A percentile compares a stretch with the other conserved stretches of the same genome.
phyloP scores from a whole-genome alignment of 2,113 vertebrate species.

The Thalassarche chlororhynchos region DNA sequence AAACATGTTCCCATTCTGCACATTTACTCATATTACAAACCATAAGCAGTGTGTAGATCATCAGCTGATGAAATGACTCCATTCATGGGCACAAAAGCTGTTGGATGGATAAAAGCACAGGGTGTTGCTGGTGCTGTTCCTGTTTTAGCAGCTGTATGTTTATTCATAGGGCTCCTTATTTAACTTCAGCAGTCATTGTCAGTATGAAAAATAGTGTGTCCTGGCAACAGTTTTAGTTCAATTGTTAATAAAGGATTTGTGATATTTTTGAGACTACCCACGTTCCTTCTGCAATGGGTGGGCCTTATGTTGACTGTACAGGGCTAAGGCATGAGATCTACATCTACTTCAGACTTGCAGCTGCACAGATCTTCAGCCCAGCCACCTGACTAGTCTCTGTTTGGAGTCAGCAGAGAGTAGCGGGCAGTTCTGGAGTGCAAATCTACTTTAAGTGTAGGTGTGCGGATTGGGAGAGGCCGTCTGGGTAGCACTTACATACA shows the following conservation, averaged over 20 bases:
- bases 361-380: neutral
- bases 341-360: neutral
- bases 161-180: neutral
- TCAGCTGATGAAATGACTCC: neutral
- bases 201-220: neutral
- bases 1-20: neutral
- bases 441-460: neutral
- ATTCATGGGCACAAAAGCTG: neutral
- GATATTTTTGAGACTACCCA: neutral
- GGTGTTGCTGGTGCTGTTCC: neutral
- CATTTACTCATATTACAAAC: neutral
- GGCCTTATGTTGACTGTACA: neutral
- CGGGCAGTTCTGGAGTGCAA: neutral
- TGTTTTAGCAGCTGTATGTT: neutral
- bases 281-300: neutral
- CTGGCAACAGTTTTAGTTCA: neutral
- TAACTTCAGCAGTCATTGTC: neutral
- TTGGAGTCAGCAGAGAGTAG: neutral
- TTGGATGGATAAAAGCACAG: neutral
- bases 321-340: neutral
- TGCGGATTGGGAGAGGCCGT: neutral
- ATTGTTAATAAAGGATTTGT: neutral
- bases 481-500: neutral
- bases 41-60: neutral
- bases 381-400: neutral